Evolutionary conservation across 2,888 invertebrate species (phyloP), one percentile per base, ranked within the genome.

Genomic region (Drosophila tripunctata): DNA sequence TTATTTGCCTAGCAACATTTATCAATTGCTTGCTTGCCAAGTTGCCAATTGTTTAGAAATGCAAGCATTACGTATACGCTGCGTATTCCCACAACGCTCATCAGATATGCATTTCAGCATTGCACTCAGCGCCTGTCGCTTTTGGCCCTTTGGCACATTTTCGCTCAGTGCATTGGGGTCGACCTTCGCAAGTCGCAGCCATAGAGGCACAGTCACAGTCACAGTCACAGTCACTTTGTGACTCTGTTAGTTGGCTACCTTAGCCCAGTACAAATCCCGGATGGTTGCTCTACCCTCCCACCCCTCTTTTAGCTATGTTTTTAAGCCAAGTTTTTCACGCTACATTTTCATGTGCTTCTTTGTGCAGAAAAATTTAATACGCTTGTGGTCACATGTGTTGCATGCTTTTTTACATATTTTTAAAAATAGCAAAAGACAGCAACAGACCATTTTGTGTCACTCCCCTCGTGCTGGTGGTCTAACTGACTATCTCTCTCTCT

Each of bases 341-440:
- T 48, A 52, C 48, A 35, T 54, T 70, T 74, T 67, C 45, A 57
- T 67, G 51, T 40, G 54, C 65, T 56, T 70, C 50, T 44, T 67
- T 66, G 54, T 74, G 74, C 55, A 74, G 66, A 60, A 69, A 74
- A 85, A 83, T 83, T 80, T 78, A 86, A 86, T 87, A 80, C 80
- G 76, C 77, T 86, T 88, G 87, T 87, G 87, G 88, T 86, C 88
- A 82, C 87, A 86, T 86, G 87, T 88, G 80, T 67, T 86, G 78
- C 70, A 58, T 71, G 63, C 56, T 69, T 64, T 74, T 81, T 71
- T 67, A 67, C 64, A 84, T 71, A 78, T 72, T 75, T 84, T 78
- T 70, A 68, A 71, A 81, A 84, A 84, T 67, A 69, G 81, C 71
- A 84, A 76, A n/a, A 81, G 74, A 70, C 78, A 64, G 69, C 69